Conservation (phyloP, 2,113 vertebrate genomes). For the Gobius niger region DNA sequence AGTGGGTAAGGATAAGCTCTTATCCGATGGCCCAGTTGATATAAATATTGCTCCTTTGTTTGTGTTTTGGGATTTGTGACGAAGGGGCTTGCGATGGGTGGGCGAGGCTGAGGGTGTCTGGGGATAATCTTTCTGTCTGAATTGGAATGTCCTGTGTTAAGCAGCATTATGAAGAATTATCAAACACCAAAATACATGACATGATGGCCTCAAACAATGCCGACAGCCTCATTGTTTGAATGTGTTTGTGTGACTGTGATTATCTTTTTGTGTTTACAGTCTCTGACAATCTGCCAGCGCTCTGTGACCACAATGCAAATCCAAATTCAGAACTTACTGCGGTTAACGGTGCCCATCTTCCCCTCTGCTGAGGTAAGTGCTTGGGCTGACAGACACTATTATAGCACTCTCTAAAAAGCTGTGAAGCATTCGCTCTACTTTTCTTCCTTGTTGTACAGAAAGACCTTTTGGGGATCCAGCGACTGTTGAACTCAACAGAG, state of each 20-base stretch:
- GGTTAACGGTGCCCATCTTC: constrained; percentile 81
- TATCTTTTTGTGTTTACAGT: constrained; percentile 72
- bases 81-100: constrained; percentile 26
- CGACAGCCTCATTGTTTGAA: constrained; percentile 43
- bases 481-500: constrained; percentile 89
- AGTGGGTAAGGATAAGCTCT: constrained; percentile 53
- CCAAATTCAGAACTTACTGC: constrained; percentile 86
- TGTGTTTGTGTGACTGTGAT: constrained; percentile 28
- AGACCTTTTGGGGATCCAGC: constrained; percentile 89
- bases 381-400: constrained; percentile 36
- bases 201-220: constrained; percentile 42
- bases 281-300: constrained; percentile 87
- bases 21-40: constrained; percentile 55
- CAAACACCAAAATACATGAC: constrained; percentile 53
- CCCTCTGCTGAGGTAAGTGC: constrained; percentile 85
- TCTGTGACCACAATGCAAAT: constrained; percentile 92
- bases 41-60: constrained; percentile 60
- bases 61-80: constrained; percentile 17
- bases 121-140: constrained; percentile 64
- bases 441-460: constrained; percentile 74
- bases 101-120: constrained; percentile 35
- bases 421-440: constrained; percentile 32
- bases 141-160: constrained; percentile 52
- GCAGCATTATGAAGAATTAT: constrained; percentile 44
- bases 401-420: constrained; percentile 17